Conservation (phyloP, 2,888 invertebrate genomes). For the Tipula confusa region DNA sequence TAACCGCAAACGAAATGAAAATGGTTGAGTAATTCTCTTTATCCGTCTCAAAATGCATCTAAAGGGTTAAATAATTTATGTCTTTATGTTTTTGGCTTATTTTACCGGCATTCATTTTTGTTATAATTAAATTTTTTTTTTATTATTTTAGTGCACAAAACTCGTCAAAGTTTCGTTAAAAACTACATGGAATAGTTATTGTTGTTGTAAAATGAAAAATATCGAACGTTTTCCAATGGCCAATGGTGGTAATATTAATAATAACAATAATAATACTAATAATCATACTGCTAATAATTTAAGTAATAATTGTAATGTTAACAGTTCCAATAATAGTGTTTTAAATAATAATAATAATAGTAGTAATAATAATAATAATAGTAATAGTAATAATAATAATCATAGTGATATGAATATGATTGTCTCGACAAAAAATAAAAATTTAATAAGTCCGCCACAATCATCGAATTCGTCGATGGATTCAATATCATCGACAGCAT, state of each 20-base stretch:
- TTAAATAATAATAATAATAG: background rate
- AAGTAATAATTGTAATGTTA: conserved; percentile 28
- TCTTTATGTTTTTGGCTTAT: background rate
- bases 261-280: conserved; percentile 30
- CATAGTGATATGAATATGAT: background rate
- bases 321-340: conserved; percentile 6
- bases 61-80: background rate
- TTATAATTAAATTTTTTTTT: background rate
- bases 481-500: conserved; percentile 6
- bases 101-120: background rate
- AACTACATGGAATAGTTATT: background rate
- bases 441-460: background rate
- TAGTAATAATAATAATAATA: background rate
- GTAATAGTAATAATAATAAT: too few species aligned
- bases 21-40: background rate
- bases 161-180: background rate
- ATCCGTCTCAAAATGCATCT: background rate
- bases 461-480: conserved; percentile 7
- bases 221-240: background rate
- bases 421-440: background rate
- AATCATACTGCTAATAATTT: conserved; percentile 8
- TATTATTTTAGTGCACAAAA: background rate
- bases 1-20: background rate
- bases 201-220: conserved; percentile 4
- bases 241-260: conserved; percentile 27